Evolutionary conservation across 2,888 invertebrate species (phyloP), one percentile per base, ranked within the genome.

Genomic region (Margaritifera margaritifera): DNA sequence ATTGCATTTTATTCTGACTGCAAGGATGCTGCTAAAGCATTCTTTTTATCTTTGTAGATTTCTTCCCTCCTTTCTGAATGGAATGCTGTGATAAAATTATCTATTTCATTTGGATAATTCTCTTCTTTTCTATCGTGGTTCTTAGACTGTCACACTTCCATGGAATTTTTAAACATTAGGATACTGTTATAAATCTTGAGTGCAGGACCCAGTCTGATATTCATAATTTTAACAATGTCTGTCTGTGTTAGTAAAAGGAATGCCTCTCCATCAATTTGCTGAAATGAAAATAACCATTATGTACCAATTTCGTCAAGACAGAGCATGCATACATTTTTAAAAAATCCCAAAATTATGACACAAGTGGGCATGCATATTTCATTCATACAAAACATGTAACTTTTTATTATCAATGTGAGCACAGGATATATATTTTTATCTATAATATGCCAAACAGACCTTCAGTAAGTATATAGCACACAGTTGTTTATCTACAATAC

Each of bases 141-240:
- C n/a, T 50, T 42, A 22, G 25, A 42, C 50, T 51, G 62, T 70
- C 64, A 79, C n/a, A 79, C 77, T 64, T 79, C 77, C 27, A 77
- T 56, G 18, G 83, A 79, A 56, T 81, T 88, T 67, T 86, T 88
- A 66, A 90, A 86, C 77, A 89, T 84, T 15, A 90, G 80, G 80
- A 94, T 93, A 82, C 93, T 93, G 88, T 94, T 94, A 86, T 93
- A 94, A 65, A 96, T 91, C 89, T 96, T 96, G 77, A 96, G 92
- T 56, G 96, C 95, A 56, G 96, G 95, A 11, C 96, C 96, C 69
- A 96, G 92, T 87, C 95, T 94, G 72, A 96, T 91, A 64, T 94
- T 93, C 81, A 96, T 91, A 73, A 93, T 91, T 59, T 93, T 92
- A 51, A 94, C 92, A 69, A 97, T 92, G 91, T 97, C 97, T 78